phyloP scores from a whole-genome alignment of 1,140 invertebrate species.

The Drosophila prosaltans region DNA sequence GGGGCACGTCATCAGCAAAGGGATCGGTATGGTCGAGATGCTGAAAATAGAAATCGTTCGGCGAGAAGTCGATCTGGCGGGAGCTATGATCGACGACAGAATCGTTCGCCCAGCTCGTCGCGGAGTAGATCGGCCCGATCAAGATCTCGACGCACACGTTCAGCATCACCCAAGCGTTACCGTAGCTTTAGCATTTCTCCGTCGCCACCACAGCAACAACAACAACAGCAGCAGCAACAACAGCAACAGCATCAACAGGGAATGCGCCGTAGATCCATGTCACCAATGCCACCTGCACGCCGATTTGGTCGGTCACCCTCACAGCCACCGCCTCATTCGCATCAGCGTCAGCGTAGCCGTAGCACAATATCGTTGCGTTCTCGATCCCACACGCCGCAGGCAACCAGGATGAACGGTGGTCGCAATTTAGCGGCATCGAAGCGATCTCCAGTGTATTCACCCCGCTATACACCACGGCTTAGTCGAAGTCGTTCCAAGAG shows the following conservation, averaged over 20 bases:
- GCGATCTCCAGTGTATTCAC: slow-evolving; percentile 57
- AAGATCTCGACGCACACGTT: slow-evolving; percentile 44
- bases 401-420: slow-evolving; percentile 60
- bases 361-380: slow-evolving; percentile 74
- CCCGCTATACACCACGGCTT: slow-evolving; percentile 67
- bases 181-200: slow-evolving; percentile 77
- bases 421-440: slow-evolving; percentile 43
- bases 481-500: slow-evolving; percentile 72
- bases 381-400: slow-evolving; percentile 53
- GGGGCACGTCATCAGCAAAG: slow-evolving; percentile 86
- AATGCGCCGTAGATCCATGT: slow-evolving; percentile 31
- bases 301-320: slow-evolving; percentile 57
- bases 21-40: slow-evolving; percentile 92
- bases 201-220: slow-evolving; percentile 49
- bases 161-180: slow-evolving; percentile 63
- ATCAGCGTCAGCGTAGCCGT: slow-evolving; percentile 39
- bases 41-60: slow-evolving; percentile 73
- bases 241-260: slow-evolving; percentile 41
- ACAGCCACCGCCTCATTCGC: slow-evolving; percentile 11
- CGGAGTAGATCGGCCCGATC: slow-evolving; percentile 47
- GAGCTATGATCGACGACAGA: slow-evolving; percentile 48
- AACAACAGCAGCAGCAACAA: slow-evolving; percentile 28
- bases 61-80: slow-evolving; percentile 69
- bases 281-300: slow-evolving; percentile 23
- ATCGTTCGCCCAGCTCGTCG: slow-evolving; percentile 52